These are phyloP conservation scores for Tetramorium simillimum DNA, from an alignment of 1,140 invertebrate species.

Conservation along the genomic window DNA sequence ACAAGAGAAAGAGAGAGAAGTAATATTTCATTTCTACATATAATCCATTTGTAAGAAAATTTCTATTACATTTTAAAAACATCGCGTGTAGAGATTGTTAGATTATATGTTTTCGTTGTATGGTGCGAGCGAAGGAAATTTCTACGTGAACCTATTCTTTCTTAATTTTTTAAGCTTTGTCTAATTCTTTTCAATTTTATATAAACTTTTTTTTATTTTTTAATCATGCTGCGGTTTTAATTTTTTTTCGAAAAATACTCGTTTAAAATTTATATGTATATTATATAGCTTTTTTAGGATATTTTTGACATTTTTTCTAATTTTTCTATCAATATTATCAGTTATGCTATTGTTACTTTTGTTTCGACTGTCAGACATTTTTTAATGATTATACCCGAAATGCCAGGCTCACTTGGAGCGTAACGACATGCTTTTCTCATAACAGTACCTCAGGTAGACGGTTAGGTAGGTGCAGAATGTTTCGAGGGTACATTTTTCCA, in stretches of 20 bases:
- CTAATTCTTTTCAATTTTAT: background rate
- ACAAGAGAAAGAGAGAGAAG: background rate
- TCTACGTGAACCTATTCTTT: background rate
- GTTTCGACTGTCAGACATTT: background rate
- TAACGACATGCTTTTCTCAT: constrained; percentile 34
- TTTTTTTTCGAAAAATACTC: background rate
- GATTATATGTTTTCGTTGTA: too few species aligned
- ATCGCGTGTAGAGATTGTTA: too few species aligned
- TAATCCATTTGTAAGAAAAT: background rate
- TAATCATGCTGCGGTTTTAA: background rate
- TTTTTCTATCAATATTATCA: too few species aligned
- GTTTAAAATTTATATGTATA: background rate
- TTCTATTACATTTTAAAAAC: too few species aligned
- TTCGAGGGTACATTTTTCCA: constrained; percentile 56
- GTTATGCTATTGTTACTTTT: too few species aligned
- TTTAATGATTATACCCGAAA: background rate
- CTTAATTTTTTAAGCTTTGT: background rate
- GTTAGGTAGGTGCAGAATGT: constrained; percentile 65
- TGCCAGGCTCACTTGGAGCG: constrained; percentile 4
- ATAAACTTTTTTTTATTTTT: background rate
- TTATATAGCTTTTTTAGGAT: background rate
- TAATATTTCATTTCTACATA: background rate
- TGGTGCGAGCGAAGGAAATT: too few species aligned
- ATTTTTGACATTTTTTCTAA: background rate
- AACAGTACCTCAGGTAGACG: constrained; percentile 68